These are phyloP conservation scores for Lutjanus argentimaculatus DNA, from an alignment of 2,797 vertebrate species.

Conservation along the genomic window DNA sequence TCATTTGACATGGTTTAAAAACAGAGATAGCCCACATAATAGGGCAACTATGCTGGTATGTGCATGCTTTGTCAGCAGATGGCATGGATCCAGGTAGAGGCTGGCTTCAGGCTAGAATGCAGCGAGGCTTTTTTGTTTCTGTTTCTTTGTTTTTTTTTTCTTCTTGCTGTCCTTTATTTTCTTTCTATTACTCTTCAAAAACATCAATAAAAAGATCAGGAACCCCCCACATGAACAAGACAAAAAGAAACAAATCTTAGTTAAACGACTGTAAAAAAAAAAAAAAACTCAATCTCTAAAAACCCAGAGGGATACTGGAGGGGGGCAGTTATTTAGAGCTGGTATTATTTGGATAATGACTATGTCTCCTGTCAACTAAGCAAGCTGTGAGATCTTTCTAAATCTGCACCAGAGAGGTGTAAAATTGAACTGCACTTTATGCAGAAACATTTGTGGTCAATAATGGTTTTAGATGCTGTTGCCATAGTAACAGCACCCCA, in stretches of 20 bases:
- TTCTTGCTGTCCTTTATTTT: slow-evolving; percentile 10
- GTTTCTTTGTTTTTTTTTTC: slow-evolving; percentile 29
- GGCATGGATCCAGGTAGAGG: slow-evolving; percentile 30
- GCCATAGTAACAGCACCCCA: slow-evolving; percentile 64
- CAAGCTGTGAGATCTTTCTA: slow-evolving; percentile 22
- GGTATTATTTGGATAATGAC: slow-evolving; percentile 20
- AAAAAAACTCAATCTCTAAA: slow-evolving; percentile 1
- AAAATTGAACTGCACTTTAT: slow-evolving; percentile 26
- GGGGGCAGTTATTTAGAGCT: slow-evolving; percentile 21
- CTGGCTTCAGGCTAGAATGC: slow-evolving; percentile 32
- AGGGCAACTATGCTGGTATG: slow-evolving; percentile 18
- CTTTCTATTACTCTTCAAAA: slow-evolving; percentile 22
- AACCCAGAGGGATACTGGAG: neutral
- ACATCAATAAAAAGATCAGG: slow-evolving; percentile 18
- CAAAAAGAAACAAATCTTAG: slow-evolving; percentile 3
- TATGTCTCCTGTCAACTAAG: slow-evolving; percentile 15
- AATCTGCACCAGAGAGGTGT: slow-evolving; percentile 20
- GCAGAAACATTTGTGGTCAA: slow-evolving; percentile 44
- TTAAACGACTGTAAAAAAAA: slow-evolving; percentile 14
- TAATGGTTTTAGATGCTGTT: slow-evolving; percentile 56
- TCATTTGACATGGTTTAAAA: slow-evolving; percentile 12
- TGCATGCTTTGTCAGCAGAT: slow-evolving; percentile 47
- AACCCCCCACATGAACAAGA: neutral
- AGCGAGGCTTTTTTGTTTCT: slow-evolving; percentile 18
- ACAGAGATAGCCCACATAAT: slow-evolving; percentile 17